Evolutionary conservation across 2,113 vertebrate species (phyloP), one percentile per base, ranked within the genome.

Genomic region (Xyrauchen texanus): DNA sequence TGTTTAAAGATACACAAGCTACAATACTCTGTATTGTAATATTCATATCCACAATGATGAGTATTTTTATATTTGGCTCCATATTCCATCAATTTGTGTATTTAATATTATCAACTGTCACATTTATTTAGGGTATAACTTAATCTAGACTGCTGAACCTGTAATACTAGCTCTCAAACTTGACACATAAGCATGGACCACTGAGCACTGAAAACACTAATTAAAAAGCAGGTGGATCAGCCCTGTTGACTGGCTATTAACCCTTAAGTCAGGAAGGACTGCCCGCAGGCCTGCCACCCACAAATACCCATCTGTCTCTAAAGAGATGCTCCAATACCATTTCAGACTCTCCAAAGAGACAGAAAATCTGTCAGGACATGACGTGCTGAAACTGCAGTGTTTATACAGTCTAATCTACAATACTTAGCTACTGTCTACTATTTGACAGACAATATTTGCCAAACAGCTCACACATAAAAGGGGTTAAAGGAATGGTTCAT

Each of bases 271-370:
- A 77, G 66, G 67, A 80, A 63, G 67, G 61, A 76, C 53, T 83
- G 72, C 72, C 78, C 61, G 34, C 12, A 64, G 45, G 52, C 52
- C 52, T 66, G 71, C 72, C 78, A 71, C 78, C 77, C 73, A 71
- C 82, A 83, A 69, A 76, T 67, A 52, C 66, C 72, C 82, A 80
- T 83, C 82, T 83, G 82, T 80, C 78, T 83, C 78, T 9, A 10
- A 80, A 62, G 73, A 83, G 77, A 68, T 12, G 8, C 61, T 80
- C 67, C 82, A 83, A 44, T 72, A 72, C 61, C 21, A 47, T 6
- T 52, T 79, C 60, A 79, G 55, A 15, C 66, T 13, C 52, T 79
- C 78, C 62, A 67, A 60, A 65, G 63, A 72, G 34, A 74, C 49
- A 73, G 61, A 47, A 21, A 62, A 76, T 76, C 73, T 65, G 49